phyloP scores from a whole-genome alignment of 2,797 vertebrate genomes.

The Pogoniulus pusillus region DNA sequence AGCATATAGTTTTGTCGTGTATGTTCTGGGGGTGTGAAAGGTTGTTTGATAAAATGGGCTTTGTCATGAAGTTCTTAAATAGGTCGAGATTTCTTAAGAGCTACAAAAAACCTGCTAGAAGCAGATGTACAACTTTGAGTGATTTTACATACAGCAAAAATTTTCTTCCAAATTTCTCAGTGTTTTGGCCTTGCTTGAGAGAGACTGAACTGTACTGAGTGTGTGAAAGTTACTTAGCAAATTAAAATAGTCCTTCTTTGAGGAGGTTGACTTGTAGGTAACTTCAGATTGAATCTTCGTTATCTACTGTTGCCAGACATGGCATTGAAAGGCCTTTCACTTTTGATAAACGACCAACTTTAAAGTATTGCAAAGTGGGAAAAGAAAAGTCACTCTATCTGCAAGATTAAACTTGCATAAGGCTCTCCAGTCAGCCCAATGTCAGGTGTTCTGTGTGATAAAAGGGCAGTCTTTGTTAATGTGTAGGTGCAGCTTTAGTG shows the following conservation, averaged over 20 bases:
- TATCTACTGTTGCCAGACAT: neutral
- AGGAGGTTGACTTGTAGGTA: neutral
- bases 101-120: neutral
- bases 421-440: neutral
- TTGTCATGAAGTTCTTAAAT: neutral
- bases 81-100: neutral
- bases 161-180: neutral
- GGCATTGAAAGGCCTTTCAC: neutral
- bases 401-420: neutral
- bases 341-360: neutral
- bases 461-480: neutral
- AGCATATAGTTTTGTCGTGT: neutral
- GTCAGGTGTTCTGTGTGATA: neutral
- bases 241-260: neutral
- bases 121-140: rapidly evolving
- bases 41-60: neutral
- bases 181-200: neutral
- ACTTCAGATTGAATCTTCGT: neutral
- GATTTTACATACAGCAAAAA: neutral
- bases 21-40: neutral
- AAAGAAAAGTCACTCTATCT: neutral
- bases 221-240: neutral
- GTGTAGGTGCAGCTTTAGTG: neutral
- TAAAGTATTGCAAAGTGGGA: neutral
- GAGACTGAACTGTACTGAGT: neutral